Percentiles rank a stretch among this genome's conserved stretches.
Conservation (phyloP, 2,797 vertebrate genomes). For the Periparus ater region DNA sequence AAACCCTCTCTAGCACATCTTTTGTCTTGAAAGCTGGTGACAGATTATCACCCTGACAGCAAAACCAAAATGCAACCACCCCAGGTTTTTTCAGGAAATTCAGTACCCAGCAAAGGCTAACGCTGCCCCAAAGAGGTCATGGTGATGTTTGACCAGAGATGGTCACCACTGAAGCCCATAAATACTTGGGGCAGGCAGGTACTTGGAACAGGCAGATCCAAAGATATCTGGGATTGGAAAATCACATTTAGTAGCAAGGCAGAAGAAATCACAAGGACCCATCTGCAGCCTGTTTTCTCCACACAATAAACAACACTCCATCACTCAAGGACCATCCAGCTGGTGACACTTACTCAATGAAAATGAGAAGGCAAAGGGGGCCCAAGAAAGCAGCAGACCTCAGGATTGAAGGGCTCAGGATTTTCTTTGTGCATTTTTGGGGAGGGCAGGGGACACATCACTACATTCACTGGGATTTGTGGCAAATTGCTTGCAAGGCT, state of each 20-base stretch:
- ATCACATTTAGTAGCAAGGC: not conserved
- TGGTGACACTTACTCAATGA: not conserved
- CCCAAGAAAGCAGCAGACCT: not conserved
- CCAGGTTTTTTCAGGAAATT: not conserved
- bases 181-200: rapidly evolving
- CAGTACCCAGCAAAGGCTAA: not conserved
- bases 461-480: not conserved
- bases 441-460: not conserved
- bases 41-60: not conserved
- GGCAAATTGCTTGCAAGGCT: not conserved
- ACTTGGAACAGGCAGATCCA: not conserved
- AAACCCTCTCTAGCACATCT: not conserved
- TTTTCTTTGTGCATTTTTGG: not conserved
- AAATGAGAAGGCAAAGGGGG: not conserved
- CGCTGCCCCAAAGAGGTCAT: rapidly evolving
- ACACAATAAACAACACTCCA: not conserved
- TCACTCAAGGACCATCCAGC: not conserved
- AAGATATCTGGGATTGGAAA: not conserved
- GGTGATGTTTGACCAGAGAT: not conserved
- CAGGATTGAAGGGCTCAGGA: not conserved
- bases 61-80: not conserved
- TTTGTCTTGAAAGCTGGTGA: not conserved
- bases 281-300: not conserved
- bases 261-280: not conserved
- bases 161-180: not conserved